A percentile compares a stretch with the other conserved stretches of the same genome.
Evolutionary conservation across 2,797 vertebrate genomes (phyloP).

Genomic region (Adrianichthys oophorus): DNA sequence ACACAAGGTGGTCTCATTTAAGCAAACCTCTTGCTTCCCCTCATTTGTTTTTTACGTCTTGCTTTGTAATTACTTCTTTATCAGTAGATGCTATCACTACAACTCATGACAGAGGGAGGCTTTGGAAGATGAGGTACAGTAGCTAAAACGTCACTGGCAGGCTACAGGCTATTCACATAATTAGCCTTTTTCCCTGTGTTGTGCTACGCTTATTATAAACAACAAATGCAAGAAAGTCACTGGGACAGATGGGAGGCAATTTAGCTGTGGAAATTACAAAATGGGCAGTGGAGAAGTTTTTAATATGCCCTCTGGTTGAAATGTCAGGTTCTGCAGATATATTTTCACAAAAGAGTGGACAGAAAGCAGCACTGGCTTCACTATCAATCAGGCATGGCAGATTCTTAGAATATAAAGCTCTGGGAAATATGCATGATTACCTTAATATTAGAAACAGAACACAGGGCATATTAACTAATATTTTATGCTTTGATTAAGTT

Average conservation of each 20-base stretch:
- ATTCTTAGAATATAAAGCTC: too few species aligned
- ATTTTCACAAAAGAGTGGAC: too few species aligned
- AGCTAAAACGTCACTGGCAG: constrained; percentile 47
- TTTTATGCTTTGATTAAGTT: too few species aligned
- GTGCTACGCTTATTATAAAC: constrained; percentile 30
- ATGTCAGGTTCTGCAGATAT: neutral
- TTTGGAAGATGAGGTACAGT: constrained; percentile 1
- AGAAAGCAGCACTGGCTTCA: too few species aligned
- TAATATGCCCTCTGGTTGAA: constrained; percentile 29
- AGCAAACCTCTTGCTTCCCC: constrained; percentile 37
- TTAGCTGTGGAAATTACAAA: constrained; percentile 18
- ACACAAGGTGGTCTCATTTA: constrained; percentile 56
- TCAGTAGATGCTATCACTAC: constrained; percentile 40
- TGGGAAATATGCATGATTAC: too few species aligned
- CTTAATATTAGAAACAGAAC: too few species aligned
- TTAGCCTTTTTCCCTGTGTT: constrained; percentile 26
- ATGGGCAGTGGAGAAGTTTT: constrained; percentile 26
- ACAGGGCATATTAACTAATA: too few species aligned
- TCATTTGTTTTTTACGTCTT: constrained; percentile 38
- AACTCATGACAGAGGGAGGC: constrained; percentile 9
- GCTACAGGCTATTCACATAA: constrained; percentile 38
- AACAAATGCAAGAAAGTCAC: constrained; percentile 34
- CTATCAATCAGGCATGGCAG: too few species aligned
- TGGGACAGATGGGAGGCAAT: constrained; percentile 35
- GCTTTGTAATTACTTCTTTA: constrained; percentile 50